Evolutionary conservation across 2,113 vertebrate species (phyloP), one percentile per base, ranked within the genome.

Genomic region (Eidolon helvum): DNA sequence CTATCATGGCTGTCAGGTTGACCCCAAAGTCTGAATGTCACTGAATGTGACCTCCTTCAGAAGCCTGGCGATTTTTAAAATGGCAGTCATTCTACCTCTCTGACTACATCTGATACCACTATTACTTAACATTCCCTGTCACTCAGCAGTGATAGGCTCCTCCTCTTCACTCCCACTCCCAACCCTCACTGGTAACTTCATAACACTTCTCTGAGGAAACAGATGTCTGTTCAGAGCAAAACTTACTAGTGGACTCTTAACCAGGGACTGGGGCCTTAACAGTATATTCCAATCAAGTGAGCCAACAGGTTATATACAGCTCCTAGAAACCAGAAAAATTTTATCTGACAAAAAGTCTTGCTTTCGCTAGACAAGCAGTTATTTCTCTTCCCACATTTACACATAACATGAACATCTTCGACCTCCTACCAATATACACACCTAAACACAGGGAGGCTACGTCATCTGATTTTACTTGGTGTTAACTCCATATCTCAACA

Each of bases 11-110:
- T 86, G 24, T 66, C 63, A 72, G 61, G 55, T 0, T 78, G 61
- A 83, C 72, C 30, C 30, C 45, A n/a, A 72, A 92, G 65, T 94
- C 2, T 92, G 28, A 95, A 94, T 55, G 79, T 69, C 40, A 87
- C 11, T 22, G 8, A 87, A 90, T 14, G 8, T 63, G 59, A 95
- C 55, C 50, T 65, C 38, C 38, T 61, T 90, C 45, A 87, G 90
- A 89, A 65, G 57, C 24, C 59, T 33, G 75, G 30, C 63, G 35
- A 38, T 53, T 80, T 72, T 61, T 74, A 2, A 91, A 92, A 88
- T 22, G 75, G 16, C 33, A 43, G 12, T 77, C 85, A 75, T 21
- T 68, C 66, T 19, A 28, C 61, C 61, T 45, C 69, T 71, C 75
- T 33, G 57, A 80, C 22, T 50, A 61, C 38, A 93, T n/a, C 48